Evolutionary conservation across 2,888 invertebrate species (phyloP), one percentile per base, ranked within the genome.

Genomic region (Acanthosoma haemorrhoidale): DNA sequence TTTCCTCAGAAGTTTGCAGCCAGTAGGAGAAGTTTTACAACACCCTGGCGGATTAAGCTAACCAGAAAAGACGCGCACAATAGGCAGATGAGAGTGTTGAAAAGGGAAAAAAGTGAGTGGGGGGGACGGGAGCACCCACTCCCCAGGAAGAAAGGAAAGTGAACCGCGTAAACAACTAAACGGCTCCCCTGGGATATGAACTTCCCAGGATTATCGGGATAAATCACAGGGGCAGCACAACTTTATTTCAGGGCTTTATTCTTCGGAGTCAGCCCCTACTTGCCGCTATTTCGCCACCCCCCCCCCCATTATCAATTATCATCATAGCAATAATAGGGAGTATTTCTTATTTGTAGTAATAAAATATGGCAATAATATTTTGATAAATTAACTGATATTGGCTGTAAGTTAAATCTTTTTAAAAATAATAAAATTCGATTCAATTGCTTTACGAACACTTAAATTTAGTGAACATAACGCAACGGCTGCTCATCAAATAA

Each of bases 51-150:
- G 21, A 43, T 43, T 16, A 18, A 41, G 21, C 43, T 11, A 13
- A 11, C 13, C 43, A 13, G 21, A n/a, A 25, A 5, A 25, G 51
- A n/a, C n/a, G n/a, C 25, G 18, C n/a, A 51, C 51, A 51, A 51
- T 51, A 51, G 51, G 51, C 51, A 51, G 51, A 51, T 51, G 21
- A 25, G 51, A n/a, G 51, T n/a, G n/a, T 25, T 51, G 51, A 51
- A 51, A 51, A 51, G 51, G 3, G 11, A 29, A 29, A n/a, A n/a
- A 29, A 51, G 29, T 25, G 8, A 4, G 2, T 1, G 13, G 11
- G 11, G 4, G 43, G 9, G 51, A n/a, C 5, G 51, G n/a, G 13
- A 6, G n/a, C n/a, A n/a, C n/a, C n/a, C n/a, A n/a, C n/a, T n/a
- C 18, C 25, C 8, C 2, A 25, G 51, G 29, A 51, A 51, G 21